Evolutionary conservation across 2,888 invertebrate species (phyloP).

Genomic region (Cataglyphis cursor): DNA sequence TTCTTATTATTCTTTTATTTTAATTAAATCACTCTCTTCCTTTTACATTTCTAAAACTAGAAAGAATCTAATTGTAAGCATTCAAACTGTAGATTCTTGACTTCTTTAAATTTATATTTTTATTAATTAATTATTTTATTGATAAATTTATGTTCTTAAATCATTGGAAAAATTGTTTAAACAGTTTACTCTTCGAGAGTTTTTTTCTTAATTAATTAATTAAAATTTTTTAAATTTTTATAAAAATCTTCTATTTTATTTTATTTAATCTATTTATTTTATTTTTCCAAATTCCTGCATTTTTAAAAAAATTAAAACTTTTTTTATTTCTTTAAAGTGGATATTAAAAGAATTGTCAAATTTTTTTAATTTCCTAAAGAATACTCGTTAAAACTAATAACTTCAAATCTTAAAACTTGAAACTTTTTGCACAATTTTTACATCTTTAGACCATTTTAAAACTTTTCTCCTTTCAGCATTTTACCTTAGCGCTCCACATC

Average conservation of each 20-base stretch:
- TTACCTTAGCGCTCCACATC: background rate
- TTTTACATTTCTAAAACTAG: background rate
- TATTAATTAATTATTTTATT: background rate
- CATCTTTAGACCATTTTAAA: background rate
- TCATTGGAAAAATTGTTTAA: background rate
- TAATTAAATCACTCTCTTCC: background rate
- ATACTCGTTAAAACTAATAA: background rate
- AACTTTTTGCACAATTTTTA: conserved; percentile 9
- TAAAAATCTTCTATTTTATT: background rate
- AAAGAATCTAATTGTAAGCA: background rate
- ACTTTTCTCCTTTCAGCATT: background rate
- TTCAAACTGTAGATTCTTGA: background rate
- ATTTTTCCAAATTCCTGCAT: background rate
- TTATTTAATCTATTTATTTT: background rate
- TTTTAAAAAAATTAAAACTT: background rate
- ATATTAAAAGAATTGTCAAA: background rate
- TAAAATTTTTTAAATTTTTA: background rate
- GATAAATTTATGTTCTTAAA: background rate
- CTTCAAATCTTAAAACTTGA: background rate
- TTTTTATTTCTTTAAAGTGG: background rate
- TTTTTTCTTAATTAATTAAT: background rate
- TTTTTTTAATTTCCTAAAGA: background rate
- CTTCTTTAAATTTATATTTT: conserved; percentile 1
- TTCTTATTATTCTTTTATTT: background rate
- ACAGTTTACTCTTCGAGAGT: conserved; percentile 3